phyloP scores from a whole-genome alignment of 2,113 vertebrate species.

The Cygnus atratus region DNA sequence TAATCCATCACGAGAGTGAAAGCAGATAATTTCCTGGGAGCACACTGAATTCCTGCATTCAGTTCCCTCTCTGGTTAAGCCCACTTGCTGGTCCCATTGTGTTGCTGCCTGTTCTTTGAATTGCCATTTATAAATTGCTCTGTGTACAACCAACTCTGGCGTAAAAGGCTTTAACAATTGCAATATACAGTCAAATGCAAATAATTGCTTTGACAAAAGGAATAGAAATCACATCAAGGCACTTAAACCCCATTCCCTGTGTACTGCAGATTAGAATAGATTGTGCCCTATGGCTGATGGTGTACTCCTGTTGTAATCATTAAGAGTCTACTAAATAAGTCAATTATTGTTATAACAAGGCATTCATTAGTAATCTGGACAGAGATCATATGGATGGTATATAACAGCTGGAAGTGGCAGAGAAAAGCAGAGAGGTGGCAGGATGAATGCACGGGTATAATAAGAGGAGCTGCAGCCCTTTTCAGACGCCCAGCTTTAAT shows the following conservation, averaged over 20 bases:
- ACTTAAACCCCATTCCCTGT: not conserved
- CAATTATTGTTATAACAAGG: constrained; percentile 38
- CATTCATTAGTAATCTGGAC: constrained; percentile 3
- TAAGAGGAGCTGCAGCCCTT: not conserved
- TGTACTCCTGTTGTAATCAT: not conserved
- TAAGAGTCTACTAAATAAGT: constrained; percentile 29
- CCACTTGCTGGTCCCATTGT: not conserved
- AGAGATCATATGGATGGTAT: not conserved
- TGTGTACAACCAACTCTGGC: not conserved
- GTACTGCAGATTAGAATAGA: constrained; percentile 17
- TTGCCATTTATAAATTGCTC: not conserved
- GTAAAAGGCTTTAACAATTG: constrained; percentile 7
- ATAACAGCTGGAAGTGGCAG: not conserved
- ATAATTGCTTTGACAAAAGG: constrained; percentile 24
- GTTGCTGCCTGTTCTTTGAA: not conserved
- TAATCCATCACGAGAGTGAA: not conserved
- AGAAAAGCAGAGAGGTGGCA: not conserved
- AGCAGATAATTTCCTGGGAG: not conserved
- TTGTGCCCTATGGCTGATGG: constrained; percentile 20
- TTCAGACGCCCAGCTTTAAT: not conserved
- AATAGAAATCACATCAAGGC: constrained; percentile 29
- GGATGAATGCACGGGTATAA: not conserved
- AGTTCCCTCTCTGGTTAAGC: not conserved
- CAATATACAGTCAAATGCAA: constrained; percentile 7
- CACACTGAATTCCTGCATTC: not conserved